A percentile compares a stretch with the other conserved stretches of the same genome.
phyloP scores from a whole-genome alignment of 2,888 invertebrate species.

The Euzetes globulus region DNA sequence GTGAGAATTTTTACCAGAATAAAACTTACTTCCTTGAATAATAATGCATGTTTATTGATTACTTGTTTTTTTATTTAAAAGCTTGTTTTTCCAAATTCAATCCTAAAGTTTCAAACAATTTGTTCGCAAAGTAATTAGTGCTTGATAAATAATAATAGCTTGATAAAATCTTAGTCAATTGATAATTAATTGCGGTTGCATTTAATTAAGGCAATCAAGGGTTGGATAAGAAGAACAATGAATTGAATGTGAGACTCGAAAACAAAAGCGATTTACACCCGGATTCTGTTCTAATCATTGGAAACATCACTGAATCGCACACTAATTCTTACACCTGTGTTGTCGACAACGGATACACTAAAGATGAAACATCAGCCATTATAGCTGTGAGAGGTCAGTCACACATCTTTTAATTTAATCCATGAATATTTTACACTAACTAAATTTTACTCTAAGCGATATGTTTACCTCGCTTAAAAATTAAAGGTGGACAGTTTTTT shows the following conservation, averaged over 20 bases:
- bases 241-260: background rate
- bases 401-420: background rate
- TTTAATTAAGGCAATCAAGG: background rate
- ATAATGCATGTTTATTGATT: too few relatives aligned
- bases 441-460: background rate
- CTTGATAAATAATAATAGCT: too few relatives aligned
- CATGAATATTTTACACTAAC: background rate
- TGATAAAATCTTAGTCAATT: background rate
- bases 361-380: slow-evolving; percentile 16
- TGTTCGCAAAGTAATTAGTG: too few relatives aligned
- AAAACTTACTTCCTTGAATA: too few relatives aligned
- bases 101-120: too few relatives aligned
- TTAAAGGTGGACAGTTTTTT: too few relatives aligned
- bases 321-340: slow-evolving; percentile 22
- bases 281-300: background rate
- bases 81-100: too few relatives aligned
- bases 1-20: too few relatives aligned
- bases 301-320: background rate
- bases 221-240: background rate
- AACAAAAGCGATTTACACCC: background rate
- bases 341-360: slow-evolving; percentile 19
- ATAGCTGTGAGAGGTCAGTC: slow-evolving; percentile 30
- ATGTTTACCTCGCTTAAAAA: too few relatives aligned
- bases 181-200: background rate
- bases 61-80: too few relatives aligned